phyloP scores from a whole-genome alignment of 2,888 invertebrate species.

The Drosophila vallismaia region DNA sequence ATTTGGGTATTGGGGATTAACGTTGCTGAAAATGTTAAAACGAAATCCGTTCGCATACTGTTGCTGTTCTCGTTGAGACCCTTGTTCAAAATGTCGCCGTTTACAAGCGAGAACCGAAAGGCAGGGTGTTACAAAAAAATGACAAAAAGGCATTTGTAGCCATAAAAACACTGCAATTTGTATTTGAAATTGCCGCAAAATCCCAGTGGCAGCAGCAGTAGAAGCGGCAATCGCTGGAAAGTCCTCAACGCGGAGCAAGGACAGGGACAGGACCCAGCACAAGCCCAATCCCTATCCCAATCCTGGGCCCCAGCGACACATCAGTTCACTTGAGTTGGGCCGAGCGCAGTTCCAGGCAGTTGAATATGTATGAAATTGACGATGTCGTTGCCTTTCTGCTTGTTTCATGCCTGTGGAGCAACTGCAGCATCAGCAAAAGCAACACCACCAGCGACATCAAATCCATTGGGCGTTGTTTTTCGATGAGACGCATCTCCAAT shows the following conservation, averaged over 20 bases:
- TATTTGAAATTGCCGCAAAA: constrained; percentile 80
- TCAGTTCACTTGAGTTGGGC: constrained; percentile 49
- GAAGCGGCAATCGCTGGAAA: constrained; percentile 33
- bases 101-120: constrained; percentile 38
- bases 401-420: constrained; percentile 50
- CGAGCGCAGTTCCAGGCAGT: constrained; percentile 33
- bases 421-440: constrained; percentile 40
- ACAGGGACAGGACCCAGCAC: constrained; percentile 2
- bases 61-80: constrained; percentile 60
- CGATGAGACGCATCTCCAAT: constrained; percentile 33
- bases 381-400: constrained; percentile 41
- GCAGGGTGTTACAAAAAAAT: constrained; percentile 28
- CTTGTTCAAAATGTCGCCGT: constrained; percentile 73
- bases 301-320: constrained; percentile 47
- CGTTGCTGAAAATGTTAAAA: constrained; percentile 78
- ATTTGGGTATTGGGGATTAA: constrained; percentile 80
- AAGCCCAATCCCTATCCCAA: constrained; percentile 7
- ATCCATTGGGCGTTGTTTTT: constrained; percentile 66
- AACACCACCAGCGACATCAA: constrained; percentile 51
- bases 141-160: constrained; percentile 70
- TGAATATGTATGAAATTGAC: constrained; percentile 76
- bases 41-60: constrained; percentile 75
- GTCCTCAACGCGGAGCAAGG: constrained; percentile 18
- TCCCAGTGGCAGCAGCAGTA: constrained; percentile 70
- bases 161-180: constrained; percentile 79